Base-by-base conservation (phyloP, 2,888 invertebrate species). In the Terebella lapidaria region DNA sequence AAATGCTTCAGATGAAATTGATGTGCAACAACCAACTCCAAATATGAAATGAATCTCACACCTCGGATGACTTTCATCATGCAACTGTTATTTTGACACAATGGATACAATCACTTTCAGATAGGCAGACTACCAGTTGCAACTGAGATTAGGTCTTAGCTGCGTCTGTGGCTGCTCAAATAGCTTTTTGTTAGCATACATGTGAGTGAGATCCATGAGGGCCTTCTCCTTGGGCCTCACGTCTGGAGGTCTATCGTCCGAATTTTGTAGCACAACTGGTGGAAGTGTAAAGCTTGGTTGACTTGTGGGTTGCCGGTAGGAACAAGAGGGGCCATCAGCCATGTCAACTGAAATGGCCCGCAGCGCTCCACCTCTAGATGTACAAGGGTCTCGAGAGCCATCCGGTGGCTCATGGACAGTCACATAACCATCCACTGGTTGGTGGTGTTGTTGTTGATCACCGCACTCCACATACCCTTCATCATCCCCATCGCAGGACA, bases 181-280 rank as follows among this genome's bases (percentile, higher is more conserved):
- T 15, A n/a, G 22, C 49, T 49, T 49, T 24, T 49, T 49, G 49
- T 49, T 49, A 24, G 49, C 49, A 22, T 49, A 49, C 49, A 49
- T 10, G 24, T 49, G 24, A 24, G 49, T 49, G 18, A 49, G 49
- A 10, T 49, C 49, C n/a, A 49, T 15, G 15, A 49, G 24, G 24
- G 49, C 49, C 49, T 53, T 27, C 4, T 53, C 53, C 28, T 53
- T 53, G 5, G 53, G 53, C 27, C 53, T 5, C 27, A 53, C 53
- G 28, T 53, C 53, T 5, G 53, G 53, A 15, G 53, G 18, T n/a
- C 49, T 15, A n/a, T 22, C 49, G 5, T 49, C 49, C 5, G 10
- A 5, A 22, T 49, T 10, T 5, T 49, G 49, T 5, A n/a, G 15
- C 18, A n/a, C 18, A 10, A 35, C 35, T 18, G 10, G 35, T 10